Evolutionary conservation across 1,140 invertebrate species (phyloP).

Genomic region (Centruroides sculpturatus): DNA sequence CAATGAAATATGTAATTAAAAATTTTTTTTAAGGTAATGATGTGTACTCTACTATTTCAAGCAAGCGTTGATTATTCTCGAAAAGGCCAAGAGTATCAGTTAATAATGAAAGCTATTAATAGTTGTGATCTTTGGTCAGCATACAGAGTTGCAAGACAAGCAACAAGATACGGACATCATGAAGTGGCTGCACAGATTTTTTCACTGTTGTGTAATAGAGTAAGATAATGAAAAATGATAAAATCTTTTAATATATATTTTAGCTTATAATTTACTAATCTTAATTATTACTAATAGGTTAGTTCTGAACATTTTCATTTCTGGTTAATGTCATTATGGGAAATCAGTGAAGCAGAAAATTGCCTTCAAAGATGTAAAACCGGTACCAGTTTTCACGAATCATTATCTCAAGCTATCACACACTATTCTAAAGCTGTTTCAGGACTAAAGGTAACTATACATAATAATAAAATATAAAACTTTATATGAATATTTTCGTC

Average conservation of each 20-base stretch:
- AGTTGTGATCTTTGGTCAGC: constrained; percentile 61
- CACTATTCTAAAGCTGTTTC: constrained; percentile 43
- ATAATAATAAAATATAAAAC: background rate
- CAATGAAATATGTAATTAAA: no score
- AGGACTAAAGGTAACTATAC: constrained; percentile 43
- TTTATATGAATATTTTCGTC: no score
- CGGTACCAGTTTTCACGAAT: constrained; percentile 18
- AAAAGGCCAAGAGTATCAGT: constrained; percentile 22
- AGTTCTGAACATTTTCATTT: constrained; percentile 80
- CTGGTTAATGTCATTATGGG: constrained; percentile 60
- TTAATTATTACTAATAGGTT: constrained; percentile 36
- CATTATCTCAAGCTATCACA: constrained; percentile 22
- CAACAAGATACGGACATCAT: constrained; percentile 46
- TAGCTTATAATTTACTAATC: background rate
- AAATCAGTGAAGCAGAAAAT: constrained; percentile 32
- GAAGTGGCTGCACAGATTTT: constrained; percentile 25
- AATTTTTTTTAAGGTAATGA: constrained; percentile 37
- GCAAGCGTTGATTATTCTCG: constrained; percentile 45
- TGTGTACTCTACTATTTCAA: constrained; percentile 70
- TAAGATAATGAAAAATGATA: constrained; percentile 7
- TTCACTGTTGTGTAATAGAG: constrained; percentile 9
- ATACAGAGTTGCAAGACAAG: constrained; percentile 72
- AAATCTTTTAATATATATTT: background rate
- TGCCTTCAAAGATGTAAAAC: constrained; percentile 18
- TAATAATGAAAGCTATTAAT: constrained; percentile 33